A percentile compares a stretch with the other conserved stretches of the same genome.
Conservation (phyloP, 1,140 invertebrate species). For the Matsumurasca onukii region DNA sequence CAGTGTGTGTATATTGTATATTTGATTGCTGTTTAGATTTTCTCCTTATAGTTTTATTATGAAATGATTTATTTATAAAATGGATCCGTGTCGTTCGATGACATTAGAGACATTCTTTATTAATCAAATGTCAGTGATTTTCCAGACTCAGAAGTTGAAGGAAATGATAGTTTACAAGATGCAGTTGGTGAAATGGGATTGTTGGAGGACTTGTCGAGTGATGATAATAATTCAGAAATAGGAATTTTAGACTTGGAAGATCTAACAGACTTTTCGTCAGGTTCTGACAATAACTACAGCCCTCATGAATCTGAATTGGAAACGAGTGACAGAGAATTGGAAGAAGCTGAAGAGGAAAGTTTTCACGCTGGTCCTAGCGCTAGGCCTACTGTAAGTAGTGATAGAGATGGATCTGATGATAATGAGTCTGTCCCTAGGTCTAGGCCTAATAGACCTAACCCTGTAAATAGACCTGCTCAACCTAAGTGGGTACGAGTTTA, state of each 20-base stretch:
- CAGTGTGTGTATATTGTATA: no score
- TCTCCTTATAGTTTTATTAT: no score
- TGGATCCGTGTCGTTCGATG: no score
- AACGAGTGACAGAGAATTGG: background rate
- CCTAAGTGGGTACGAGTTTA: background rate
- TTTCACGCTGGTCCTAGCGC: background rate
- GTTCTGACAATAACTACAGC: background rate
- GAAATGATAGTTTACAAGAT: no score
- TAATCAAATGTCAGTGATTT: no score
- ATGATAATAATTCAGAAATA: background rate
- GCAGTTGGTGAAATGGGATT: no score
- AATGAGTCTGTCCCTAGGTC: background rate
- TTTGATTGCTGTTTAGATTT: no score
- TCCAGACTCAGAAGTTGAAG: no score
- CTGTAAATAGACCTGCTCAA: background rate
- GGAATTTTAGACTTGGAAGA: background rate
- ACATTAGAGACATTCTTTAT: no score
- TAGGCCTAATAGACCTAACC: background rate
- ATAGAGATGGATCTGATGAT: background rate
- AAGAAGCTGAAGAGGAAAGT: no score
- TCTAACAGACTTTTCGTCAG: background rate
- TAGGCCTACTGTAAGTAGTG: background rate
- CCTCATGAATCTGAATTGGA: background rate
- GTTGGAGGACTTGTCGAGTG: no score
- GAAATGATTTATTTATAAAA: no score